These are phyloP conservation scores for Epistrophe eligans DNA, from an alignment of 2,888 invertebrate species.

Conservation along the genomic window DNA sequence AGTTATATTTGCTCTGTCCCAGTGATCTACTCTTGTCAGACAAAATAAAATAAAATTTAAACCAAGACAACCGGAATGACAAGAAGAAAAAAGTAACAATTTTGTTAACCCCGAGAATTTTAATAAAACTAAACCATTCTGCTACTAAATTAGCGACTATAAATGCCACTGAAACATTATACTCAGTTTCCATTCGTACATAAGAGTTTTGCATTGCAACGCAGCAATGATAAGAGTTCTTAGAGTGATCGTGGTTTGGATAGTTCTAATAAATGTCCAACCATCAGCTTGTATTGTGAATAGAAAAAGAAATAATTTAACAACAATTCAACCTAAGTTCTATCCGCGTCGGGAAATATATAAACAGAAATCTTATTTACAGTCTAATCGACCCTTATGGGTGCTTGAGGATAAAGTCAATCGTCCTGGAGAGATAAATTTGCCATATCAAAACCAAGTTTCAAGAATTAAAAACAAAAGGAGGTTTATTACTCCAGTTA, in stretches of 20 bases:
- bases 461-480: background rate
- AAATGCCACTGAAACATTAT: slow-evolving; percentile 51
- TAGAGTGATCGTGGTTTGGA: slow-evolving; percentile 22
- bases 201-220: slow-evolving; percentile 14
- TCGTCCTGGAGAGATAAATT: slow-evolving; percentile 68
- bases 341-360: slow-evolving; percentile 47
- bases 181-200: slow-evolving; percentile 53
- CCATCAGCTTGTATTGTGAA: slow-evolving; percentile 45
- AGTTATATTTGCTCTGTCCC: slow-evolving; percentile 49
- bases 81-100: slow-evolving; percentile 9
- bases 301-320: slow-evolving; percentile 33
- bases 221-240: slow-evolving; percentile 26
- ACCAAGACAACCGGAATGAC: slow-evolving; percentile 54
- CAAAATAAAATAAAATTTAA: slow-evolving; percentile 11
- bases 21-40: slow-evolving; percentile 68
- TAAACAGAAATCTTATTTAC: slow-evolving; percentile 76
- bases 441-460: slow-evolving; percentile 5
- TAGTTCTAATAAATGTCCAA: slow-evolving; percentile 6
- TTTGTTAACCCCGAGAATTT: slow-evolving; percentile 34
- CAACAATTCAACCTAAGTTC: slow-evolving; percentile 30
- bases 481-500: slow-evolving; percentile 14
- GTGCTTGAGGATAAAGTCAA: slow-evolving; percentile 80
- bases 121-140: slow-evolving; percentile 47
- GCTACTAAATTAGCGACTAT: slow-evolving; percentile 15
- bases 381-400: slow-evolving; percentile 80